These are phyloP conservation scores for Sympetrum striolatum DNA, from an alignment of 2,888 invertebrate genomes.

Conservation along the genomic window DNA sequence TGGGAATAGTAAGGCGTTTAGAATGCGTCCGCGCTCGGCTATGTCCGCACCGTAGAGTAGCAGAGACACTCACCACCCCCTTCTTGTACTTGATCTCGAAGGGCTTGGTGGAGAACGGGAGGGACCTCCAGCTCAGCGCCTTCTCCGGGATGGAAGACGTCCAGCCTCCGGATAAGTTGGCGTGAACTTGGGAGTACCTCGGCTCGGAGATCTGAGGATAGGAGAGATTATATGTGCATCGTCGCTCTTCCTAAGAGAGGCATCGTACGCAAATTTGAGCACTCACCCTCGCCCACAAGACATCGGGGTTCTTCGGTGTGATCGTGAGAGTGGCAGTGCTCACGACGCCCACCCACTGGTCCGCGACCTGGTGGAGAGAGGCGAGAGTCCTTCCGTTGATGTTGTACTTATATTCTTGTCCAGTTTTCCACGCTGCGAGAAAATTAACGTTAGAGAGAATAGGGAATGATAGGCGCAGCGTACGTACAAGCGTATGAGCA, in stretches of 20 bases:
- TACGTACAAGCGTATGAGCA: too few relatives aligned
- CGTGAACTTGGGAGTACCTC: constrained; percentile 63
- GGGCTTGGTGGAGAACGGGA: constrained; percentile 65
- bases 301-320: constrained; percentile 61
- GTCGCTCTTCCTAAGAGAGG: not conserved
- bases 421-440: constrained; percentile 64
- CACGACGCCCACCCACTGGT: constrained; percentile 64
- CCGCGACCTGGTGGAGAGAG: constrained; percentile 64
- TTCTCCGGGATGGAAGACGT: constrained; percentile 60
- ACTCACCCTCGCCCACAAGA: constrained; percentile 50
- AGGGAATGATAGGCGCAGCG: constrained; percentile 21
- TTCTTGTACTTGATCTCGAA: constrained; percentile 69
- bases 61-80: constrained; percentile 60
- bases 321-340: constrained; percentile 66
- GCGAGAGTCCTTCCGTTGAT: constrained; percentile 67
- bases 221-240: not conserved
- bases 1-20: not conserved
- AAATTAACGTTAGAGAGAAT: constrained; percentile 50
- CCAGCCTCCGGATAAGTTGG: constrained; percentile 63
- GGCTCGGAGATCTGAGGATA: constrained; percentile 59
- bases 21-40: not conserved
- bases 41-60: not conserved
- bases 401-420: constrained; percentile 67
- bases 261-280: not conserved
- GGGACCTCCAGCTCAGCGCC: constrained; percentile 63